Conservation (phyloP, 1,140 invertebrate species). For the Drosophila eugracilis region DNA sequence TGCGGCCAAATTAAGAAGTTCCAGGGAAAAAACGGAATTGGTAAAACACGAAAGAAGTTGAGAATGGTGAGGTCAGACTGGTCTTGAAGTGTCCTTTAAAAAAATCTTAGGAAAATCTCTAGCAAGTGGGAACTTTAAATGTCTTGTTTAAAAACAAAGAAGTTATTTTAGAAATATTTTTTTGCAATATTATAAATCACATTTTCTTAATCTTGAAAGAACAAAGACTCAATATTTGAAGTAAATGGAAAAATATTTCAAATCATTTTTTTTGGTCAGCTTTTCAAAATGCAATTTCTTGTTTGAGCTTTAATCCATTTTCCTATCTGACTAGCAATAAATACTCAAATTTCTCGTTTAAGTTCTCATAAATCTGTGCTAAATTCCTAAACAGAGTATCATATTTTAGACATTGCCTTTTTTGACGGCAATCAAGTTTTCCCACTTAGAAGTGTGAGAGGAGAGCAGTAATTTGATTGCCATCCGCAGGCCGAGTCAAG, state of each 20-base stretch:
- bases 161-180: not conserved
- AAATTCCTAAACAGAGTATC: slow-evolving; percentile 1
- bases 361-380: not conserved
- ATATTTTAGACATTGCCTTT: slow-evolving; percentile 2
- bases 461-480: slow-evolving; percentile 29
- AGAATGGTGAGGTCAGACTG: not conserved
- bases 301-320: not conserved
- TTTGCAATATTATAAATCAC: too few species aligned
- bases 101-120: not conserved
- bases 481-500: not conserved
- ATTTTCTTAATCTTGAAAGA: too few species aligned
- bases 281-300: too few species aligned
- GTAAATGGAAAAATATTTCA: not conserved
- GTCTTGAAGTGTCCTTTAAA: not conserved
- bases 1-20: slow-evolving; percentile 18
- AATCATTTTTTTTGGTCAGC: too few species aligned
- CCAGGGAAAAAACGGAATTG: slow-evolving; percentile 1
- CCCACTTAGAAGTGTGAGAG: slow-evolving; percentile 1
- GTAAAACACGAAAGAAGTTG: not conserved
- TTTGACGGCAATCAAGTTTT: slow-evolving; percentile 15
- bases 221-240: too few species aligned
- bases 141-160: not conserved
- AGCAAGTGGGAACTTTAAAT: too few species aligned
- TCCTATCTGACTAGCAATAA: not conserved
- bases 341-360: not conserved